phyloP scores from a whole-genome alignment of 2,888 invertebrate species.

The Tricholauxania praeusta region DNA sequence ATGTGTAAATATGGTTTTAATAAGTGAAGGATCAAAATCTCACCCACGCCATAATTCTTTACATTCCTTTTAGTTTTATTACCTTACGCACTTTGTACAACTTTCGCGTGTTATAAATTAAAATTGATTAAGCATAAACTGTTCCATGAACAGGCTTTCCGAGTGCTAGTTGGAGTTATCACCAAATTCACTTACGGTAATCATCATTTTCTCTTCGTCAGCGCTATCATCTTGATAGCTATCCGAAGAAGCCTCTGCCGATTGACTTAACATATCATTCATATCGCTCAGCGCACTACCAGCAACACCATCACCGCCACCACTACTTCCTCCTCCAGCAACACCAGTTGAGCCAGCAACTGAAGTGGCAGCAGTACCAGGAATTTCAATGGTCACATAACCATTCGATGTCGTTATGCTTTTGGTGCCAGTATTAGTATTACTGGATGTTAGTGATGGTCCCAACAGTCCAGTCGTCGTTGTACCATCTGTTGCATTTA shows the following conservation, averaged over 20 bases:
- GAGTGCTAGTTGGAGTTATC: constrained; percentile 67
- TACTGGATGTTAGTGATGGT: constrained; percentile 3
- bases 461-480: not conserved
- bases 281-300: constrained; percentile 6
- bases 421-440: constrained; percentile 48
- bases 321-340: constrained; percentile 31
- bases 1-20: too few relatives aligned
- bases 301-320: constrained; percentile 32
- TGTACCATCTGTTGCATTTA: constrained; percentile 23
- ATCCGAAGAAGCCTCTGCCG: constrained; percentile 46
- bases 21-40: too few relatives aligned
- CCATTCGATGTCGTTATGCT: constrained; percentile 59
- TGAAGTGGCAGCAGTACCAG: constrained; percentile 43
- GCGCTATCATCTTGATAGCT: constrained; percentile 58
- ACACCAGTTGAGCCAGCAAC: constrained; percentile 62
- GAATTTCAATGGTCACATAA: constrained; percentile 63
- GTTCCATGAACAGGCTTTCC: constrained; percentile 67
- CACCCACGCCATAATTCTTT: too few relatives aligned
- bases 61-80: not conserved
- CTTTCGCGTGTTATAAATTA: constrained; percentile 47
- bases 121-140: constrained; percentile 65
- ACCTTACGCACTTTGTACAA: not conserved
- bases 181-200: constrained; percentile 61
- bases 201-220: constrained; percentile 65
- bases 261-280: constrained; percentile 43